Base-by-base conservation (phyloP, 2,888 invertebrate species). In the Drosophila meridiana region DNA sequence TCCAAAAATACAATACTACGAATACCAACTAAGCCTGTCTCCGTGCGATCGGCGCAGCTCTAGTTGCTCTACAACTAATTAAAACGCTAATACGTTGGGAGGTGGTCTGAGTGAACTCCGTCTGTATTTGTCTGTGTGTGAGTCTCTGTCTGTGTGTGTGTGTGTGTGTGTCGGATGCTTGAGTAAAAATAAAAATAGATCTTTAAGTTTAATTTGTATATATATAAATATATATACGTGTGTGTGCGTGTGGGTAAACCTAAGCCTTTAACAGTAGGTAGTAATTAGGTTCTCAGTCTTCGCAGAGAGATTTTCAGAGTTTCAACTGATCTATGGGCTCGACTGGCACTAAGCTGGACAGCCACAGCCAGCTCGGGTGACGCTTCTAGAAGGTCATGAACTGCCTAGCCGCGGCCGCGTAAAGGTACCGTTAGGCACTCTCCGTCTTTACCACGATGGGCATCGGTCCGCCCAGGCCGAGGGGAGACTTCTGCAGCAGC, bases 391-490 rank as follows among this genome's bases (percentile, higher is more conserved):
- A 90, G 65, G 89, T 88, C 87, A 90, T 86, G 30, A 85, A 86
- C 65, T 84, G 84, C 62, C 86, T 76, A 59, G 81, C 75, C 59
- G 86, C 84, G 34, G 82, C 79, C 72, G 78, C 87, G 66, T 83
- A 85, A 36, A 89, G 86, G 71, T 80, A 82, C 69, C 82, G 86
- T 91, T 93, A 93, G 87, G 93, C 93, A 80, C 93, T 93, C 86
- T 93, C 93, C 40, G 93, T 93, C 76, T 93, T 93, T 14, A 93
- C 93, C 80, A 93, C 92, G 70, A 93, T 90, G 73, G 93, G 93
- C 92, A 93, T 76, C 69, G 86, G 80, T 57, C 87, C 86, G 9
- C 83, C 91, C 30, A 90, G 52, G 45, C 86, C 83, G n/a, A 89
- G 73, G 11, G 92, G 83, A 11, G 92, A 87, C 64, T 92, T 92